Conservation (phyloP, 2,888 invertebrate species). For the Colletes collaris region DNA sequence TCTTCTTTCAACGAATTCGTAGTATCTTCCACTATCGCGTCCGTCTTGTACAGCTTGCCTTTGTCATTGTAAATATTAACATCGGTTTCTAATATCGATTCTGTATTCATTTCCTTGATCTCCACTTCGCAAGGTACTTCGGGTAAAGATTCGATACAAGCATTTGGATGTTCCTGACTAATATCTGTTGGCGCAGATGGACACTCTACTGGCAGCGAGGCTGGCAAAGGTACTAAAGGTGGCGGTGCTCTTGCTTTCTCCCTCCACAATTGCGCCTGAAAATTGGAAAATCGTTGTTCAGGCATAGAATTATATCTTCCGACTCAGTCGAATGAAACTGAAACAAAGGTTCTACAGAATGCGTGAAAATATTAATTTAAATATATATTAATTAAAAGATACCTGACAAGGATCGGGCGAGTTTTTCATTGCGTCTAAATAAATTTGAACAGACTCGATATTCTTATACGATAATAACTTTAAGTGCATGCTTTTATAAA, state of each 20-base stretch:
- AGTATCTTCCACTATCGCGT: conserved; percentile 5
- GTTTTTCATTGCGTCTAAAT: conserved; percentile 76
- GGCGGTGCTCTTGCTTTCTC: conserved; percentile 77
- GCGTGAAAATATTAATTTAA: too few relatives aligned
- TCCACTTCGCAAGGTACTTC: conserved; percentile 78
- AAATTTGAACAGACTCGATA: conserved; percentile 73
- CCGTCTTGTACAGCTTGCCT: conserved; percentile 21
- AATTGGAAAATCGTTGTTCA: conserved; percentile 1
- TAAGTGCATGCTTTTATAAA: conserved; percentile 75
- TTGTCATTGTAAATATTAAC: conserved; percentile 26
- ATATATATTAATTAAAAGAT: conserved; percentile 8
- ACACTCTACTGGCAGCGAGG: conserved; percentile 65
- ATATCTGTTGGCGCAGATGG: conserved; percentile 45
- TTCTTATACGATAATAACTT: conserved; percentile 67
- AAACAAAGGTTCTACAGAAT: too few relatives aligned
- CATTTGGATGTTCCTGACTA: conserved; percentile 46
- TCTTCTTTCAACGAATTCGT: conserved; percentile 10
- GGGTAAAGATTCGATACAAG: conserved; percentile 67
- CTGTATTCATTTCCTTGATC: conserved; percentile 72
- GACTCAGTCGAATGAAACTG: too few relatives aligned
- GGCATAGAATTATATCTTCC: background rate
- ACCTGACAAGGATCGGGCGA: conserved; percentile 79
- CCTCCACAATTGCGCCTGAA: conserved; percentile 76
- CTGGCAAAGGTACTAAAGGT: conserved; percentile 76
- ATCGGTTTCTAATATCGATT: conserved; percentile 47